phyloP scores from a whole-genome alignment of 2,888 invertebrate species.

The Luffia ferchaultella region DNA sequence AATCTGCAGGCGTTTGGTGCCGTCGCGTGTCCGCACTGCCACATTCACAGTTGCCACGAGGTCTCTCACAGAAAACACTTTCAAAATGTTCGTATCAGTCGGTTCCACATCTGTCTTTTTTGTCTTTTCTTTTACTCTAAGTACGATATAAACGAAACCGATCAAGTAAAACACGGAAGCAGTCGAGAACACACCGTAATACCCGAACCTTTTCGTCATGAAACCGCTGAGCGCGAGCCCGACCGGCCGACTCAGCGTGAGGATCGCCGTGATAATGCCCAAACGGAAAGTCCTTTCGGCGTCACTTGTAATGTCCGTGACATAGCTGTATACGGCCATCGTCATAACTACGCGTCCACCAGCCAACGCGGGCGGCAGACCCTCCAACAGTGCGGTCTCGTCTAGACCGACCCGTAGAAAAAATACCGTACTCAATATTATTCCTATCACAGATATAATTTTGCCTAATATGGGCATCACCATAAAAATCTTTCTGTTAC shows the following conservation, averaged over 20 bases:
- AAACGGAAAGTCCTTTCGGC: constrained; percentile 69
- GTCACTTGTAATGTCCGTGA: constrained; percentile 67
- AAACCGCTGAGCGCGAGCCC: constrained; percentile 64
- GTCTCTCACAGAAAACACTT: constrained; percentile 44
- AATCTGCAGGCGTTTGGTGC: constrained; percentile 44
- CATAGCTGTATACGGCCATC: constrained; percentile 69
- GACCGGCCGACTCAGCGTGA: constrained; percentile 58
- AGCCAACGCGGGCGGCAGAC: constrained; percentile 66
- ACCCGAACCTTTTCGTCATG: constrained; percentile 53
- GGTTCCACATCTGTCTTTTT: constrained; percentile 34
- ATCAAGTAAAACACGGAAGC: constrained; percentile 49
- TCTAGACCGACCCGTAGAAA: constrained; percentile 63
- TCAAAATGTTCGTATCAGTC: constrained; percentile 31
- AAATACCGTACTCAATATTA: constrained; percentile 65
- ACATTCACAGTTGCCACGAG: constrained; percentile 55
- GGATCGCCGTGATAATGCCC: constrained; percentile 65
- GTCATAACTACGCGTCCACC: constrained; percentile 69
- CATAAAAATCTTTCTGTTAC: constrained; percentile 67
- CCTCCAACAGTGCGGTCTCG: constrained; percentile 63
- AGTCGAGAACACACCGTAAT: constrained; percentile 52
- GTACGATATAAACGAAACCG: constrained; percentile 49
- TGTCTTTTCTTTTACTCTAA: constrained; percentile 43
- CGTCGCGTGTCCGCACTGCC: constrained; percentile 40
- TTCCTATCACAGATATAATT: constrained; percentile 57
- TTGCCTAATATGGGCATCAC: constrained; percentile 67